Percentiles rank a stretch among this genome's conserved stretches.
These are phyloP conservation scores for Leptinotarsa texana DNA, from an alignment of 1,140 invertebrate genomes.

Conservation along the genomic window DNA sequence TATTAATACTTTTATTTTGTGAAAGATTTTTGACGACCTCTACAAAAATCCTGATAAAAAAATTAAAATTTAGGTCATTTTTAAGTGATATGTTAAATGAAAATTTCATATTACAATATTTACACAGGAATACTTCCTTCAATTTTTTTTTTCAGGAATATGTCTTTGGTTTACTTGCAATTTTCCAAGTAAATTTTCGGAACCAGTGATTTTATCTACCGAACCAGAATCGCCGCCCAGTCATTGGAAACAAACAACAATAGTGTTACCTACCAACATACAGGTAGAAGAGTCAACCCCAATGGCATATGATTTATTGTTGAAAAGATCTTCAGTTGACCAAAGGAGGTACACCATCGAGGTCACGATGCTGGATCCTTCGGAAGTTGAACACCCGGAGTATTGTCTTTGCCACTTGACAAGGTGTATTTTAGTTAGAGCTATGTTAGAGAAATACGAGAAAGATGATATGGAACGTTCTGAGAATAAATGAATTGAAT, in stretches of 20 bases:
- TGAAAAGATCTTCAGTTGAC: conserved; percentile 60
- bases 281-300: conserved; percentile 64
- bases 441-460: conserved; percentile 61
- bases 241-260: conserved; percentile 98
- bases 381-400: conserved; percentile 71
- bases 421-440: conserved; percentile 74
- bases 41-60: too few relatives aligned
- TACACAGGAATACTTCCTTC: not conserved
- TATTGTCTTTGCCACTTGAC: conserved; percentile 78
- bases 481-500: not conserved
- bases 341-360: conserved; percentile 69
- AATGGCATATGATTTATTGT: conserved; percentile 68
- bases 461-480: conserved; percentile 33
- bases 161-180: conserved; percentile 69
- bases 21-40: too few relatives aligned
- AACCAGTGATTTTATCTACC: conserved; percentile 69
- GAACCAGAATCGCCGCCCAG: conserved; percentile 76
- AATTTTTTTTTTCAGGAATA: conserved; percentile 50
- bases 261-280: conserved; percentile 65
- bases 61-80: too few relatives aligned
- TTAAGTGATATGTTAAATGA: too few relatives aligned
- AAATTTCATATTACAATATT: too few relatives aligned
- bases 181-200: conserved; percentile 53
- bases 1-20: too few relatives aligned
- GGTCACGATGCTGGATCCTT: conserved; percentile 70